Evolutionary conservation across 2,797 vertebrate species (phyloP).

Genomic region (Hippocampus kuda): DNA sequence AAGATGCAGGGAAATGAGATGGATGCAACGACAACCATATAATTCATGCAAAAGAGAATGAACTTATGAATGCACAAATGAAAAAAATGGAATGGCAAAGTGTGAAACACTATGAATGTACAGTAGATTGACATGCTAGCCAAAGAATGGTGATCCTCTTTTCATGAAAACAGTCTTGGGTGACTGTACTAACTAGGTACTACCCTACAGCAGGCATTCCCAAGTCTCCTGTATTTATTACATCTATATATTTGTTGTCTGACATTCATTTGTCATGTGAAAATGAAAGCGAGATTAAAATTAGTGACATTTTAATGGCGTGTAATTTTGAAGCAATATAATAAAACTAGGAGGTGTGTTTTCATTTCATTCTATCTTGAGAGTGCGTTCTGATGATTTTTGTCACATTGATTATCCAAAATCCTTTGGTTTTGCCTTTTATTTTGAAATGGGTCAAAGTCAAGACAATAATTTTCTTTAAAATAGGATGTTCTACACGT

Average conservation of each 20-base stretch:
- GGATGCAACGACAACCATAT: conserved; percentile 14
- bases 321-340: no score
- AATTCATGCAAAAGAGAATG: conserved; percentile 35
- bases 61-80: conserved; percentile 13
- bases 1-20: conserved; percentile 30
- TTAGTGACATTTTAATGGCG: no score
- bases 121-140: conserved; percentile 22
- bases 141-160: background rate
- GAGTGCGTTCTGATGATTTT: background rate
- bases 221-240: background rate
- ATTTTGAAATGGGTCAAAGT: no score
- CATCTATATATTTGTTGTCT: no score
- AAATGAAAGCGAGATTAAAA: no score
- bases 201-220: background rate
- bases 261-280: no score
- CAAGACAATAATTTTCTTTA: no score
- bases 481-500: no score
- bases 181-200: background rate
- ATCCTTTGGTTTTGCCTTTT: no score
- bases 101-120: conserved; percentile 7
- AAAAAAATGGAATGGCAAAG: conserved; percentile 13
- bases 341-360: no score
- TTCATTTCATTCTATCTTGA: no score
- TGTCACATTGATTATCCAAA: no score
- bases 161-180: background rate